These are phyloP conservation scores for Thymelicus lineola DNA, from an alignment of 2,888 invertebrate genomes.

Conservation along the genomic window DNA sequence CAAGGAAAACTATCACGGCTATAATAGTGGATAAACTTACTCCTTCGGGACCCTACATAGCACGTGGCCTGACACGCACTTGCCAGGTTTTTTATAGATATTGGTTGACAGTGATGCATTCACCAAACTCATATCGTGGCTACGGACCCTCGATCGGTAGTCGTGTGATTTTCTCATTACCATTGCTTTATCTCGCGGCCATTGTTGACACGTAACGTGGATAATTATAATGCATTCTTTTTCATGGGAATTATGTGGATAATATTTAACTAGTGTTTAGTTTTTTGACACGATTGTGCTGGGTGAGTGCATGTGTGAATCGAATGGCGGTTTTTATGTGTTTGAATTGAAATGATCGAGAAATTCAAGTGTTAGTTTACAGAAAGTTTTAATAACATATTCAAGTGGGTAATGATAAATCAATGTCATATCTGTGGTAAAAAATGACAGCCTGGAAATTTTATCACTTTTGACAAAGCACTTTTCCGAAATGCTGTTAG, in stretches of 20 bases:
- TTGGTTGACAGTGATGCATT: slow-evolving; percentile 13
- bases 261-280: slow-evolving; percentile 18
- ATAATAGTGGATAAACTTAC: no score
- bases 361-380: neutral
- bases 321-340: neutral
- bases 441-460: no score
- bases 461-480: no score
- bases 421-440: no score
- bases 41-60: no score
- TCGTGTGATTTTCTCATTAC: slow-evolving; percentile 37
- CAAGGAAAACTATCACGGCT: no score
- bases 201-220: slow-evolving; percentile 35
- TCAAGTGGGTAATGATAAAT: no score
- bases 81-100: slow-evolving; percentile 11
- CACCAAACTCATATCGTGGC: slow-evolving; percentile 20
- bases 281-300: slow-evolving; percentile 13
- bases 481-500: no score
- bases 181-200: slow-evolving; percentile 34
- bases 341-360: slow-evolving; percentile 1
- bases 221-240: slow-evolving; percentile 33
- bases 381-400: slow-evolving; percentile 2
- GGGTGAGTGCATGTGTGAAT: slow-evolving; percentile 10
- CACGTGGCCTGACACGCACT: no score
- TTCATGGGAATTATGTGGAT: slow-evolving; percentile 25
- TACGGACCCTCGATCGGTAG: slow-evolving; percentile 20